Conservation (phyloP, 2,888 invertebrate genomes). For the Villa cingulata region DNA sequence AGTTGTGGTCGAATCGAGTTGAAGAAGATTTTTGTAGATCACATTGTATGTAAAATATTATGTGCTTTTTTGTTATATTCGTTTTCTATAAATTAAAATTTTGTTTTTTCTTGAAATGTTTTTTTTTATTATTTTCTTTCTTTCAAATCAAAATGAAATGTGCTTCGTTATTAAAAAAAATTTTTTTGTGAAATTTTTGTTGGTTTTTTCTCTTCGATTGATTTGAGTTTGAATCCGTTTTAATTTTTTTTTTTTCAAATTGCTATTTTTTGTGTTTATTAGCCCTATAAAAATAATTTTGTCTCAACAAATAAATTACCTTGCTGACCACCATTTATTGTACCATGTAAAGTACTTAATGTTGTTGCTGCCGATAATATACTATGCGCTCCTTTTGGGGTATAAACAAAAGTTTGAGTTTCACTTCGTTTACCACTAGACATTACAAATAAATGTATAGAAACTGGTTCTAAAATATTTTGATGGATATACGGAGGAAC, state of each 20-base stretch:
- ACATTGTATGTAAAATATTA: too few relatives aligned
- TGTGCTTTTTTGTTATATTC: too few relatives aligned
- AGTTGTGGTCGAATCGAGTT: too few relatives aligned
- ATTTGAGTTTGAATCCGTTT: too few relatives aligned
- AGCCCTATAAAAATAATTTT: constrained; percentile 5
- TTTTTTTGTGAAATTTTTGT: too few relatives aligned
- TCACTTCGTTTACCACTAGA: constrained; percentile 80
- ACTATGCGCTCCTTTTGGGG: constrained; percentile 40
- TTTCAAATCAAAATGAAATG: too few relatives aligned
- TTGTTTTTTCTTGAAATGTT: too few relatives aligned
- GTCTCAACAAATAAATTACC: constrained; percentile 24
- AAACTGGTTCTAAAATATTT: constrained; percentile 52
- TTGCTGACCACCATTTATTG: constrained; percentile 25
- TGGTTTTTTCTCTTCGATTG: too few relatives aligned
- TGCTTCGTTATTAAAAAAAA: too few relatives aligned
- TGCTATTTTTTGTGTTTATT: not conserved
- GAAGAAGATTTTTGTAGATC: too few relatives aligned
- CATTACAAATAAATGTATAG: constrained; percentile 62
- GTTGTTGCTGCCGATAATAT: constrained; percentile 31
- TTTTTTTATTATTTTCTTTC: too few relatives aligned
- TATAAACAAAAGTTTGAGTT: constrained; percentile 71
- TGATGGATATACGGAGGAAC: constrained; percentile 62
- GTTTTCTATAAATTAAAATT: too few relatives aligned
- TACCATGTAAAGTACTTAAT: constrained; percentile 30
- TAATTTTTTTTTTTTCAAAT: not conserved